Percentiles rank a stretch among this genome's conserved stretches.
phyloP scores from a whole-genome alignment of 1,140 invertebrate species.

The Hyles vespertilio region DNA sequence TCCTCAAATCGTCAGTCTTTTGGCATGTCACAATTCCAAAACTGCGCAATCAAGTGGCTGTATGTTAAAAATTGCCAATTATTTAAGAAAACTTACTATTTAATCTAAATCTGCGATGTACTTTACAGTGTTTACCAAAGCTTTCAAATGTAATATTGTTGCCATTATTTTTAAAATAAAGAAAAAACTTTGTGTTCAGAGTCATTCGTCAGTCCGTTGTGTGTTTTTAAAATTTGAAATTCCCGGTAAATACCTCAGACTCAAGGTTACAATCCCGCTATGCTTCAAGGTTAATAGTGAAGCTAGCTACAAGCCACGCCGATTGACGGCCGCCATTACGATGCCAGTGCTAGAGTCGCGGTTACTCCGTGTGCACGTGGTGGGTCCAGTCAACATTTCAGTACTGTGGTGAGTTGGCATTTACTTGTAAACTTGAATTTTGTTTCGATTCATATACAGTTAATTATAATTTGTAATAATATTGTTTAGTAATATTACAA shows the following conservation, averaged over 20 bases:
- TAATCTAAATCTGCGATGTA: slow-evolving; percentile 12
- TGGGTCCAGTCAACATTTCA: slow-evolving; percentile 21
- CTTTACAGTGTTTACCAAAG: not conserved
- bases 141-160: slow-evolving; percentile 4
- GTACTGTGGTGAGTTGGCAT: slow-evolving; percentile 23
- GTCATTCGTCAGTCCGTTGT: slow-evolving; percentile 18
- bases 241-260: no score
- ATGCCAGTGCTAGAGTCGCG: slow-evolving; percentile 8
- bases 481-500: slow-evolving; percentile 16
- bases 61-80: slow-evolving; percentile 6
- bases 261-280: no score
- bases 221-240: not conserved
- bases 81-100: slow-evolving; percentile 14
- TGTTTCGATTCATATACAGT: slow-evolving; percentile 22
- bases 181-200: slow-evolving; percentile 12
- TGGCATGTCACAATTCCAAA: slow-evolving; percentile 10
- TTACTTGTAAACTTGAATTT: slow-evolving; percentile 21
- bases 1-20: slow-evolving; percentile 15
- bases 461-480: slow-evolving; percentile 23
- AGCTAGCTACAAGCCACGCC: not conserved
- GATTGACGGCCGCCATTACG: slow-evolving; percentile 1
- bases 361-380: slow-evolving; percentile 6
- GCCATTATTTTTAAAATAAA: slow-evolving; percentile 6
- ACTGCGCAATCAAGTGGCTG: slow-evolving; percentile 4
- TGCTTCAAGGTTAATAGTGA: no score